Evolutionary conservation across 2,888 invertebrate genomes (phyloP).

Genomic region (Siphlonurus alternatus): DNA sequence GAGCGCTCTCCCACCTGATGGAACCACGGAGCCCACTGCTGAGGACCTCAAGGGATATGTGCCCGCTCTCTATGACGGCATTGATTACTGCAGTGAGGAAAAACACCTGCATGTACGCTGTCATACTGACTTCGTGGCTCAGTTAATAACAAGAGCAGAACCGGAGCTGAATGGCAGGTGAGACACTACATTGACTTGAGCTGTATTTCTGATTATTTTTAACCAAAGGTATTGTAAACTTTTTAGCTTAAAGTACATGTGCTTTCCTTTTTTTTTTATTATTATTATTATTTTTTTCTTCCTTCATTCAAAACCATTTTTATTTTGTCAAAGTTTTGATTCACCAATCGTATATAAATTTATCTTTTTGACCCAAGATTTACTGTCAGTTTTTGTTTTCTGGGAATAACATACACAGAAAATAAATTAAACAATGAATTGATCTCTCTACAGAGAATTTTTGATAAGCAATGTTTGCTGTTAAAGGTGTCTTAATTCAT

Average conservation of each 20-base stretch:
- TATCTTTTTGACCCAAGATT: too few relatives aligned
- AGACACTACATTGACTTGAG: constrained; percentile 8
- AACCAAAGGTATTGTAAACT: background rate
- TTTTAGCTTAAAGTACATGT: background rate
- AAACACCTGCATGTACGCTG: constrained; percentile 77
- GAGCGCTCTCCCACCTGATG: constrained; percentile 4
- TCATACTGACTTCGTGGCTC: constrained; percentile 75
- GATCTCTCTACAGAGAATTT: too few relatives aligned
- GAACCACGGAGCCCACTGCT: constrained; percentile 5
- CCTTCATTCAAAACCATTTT: too few relatives aligned
- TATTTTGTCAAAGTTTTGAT: too few relatives aligned
- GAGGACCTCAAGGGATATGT: constrained; percentile 55
- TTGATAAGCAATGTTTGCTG: too few relatives aligned
- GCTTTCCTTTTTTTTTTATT: background rate
- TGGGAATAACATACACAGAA: too few relatives aligned
- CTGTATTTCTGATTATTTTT: background rate
- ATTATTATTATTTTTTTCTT: too few relatives aligned
- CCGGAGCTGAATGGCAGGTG: constrained; percentile 77
- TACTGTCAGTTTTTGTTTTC: too few relatives aligned
- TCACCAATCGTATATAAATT: too few relatives aligned
- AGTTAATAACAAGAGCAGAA: constrained; percentile 76
- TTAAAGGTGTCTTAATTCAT: too few relatives aligned
- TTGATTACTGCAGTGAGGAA: constrained; percentile 69
- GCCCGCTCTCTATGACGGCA: constrained; percentile 68
- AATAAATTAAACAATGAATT: too few relatives aligned